Base-by-base conservation (phyloP, 2,888 invertebrate species). In the Diaperis boleti region DNA sequence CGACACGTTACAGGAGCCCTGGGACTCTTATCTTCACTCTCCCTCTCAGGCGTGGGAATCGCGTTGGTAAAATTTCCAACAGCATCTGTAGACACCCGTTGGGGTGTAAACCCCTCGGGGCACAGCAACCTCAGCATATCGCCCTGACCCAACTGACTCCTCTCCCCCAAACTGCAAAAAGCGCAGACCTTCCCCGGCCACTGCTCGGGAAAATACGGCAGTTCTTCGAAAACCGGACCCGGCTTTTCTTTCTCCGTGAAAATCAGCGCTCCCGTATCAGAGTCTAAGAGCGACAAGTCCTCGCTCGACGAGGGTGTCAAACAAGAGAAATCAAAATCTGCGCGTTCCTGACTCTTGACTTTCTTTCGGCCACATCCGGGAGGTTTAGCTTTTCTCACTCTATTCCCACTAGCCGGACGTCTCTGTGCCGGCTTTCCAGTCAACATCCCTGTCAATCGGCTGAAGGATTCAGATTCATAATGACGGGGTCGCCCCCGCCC, bases 131-230 rank as follows among this genome's bases (percentile, higher is more conserved):
- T 87, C 61, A 91, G 82, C 84, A 96, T 86, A 77, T 94, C 94
- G 1, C 96, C 96, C 81, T 97, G 97, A 0, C 97, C 97, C 37
- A 97, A 83, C 77, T 95, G 92, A 84, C 95, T 96, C 69, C 92
- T 87, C 81, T 96, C 96, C 39, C 93, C 91, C 72, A 96, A 86
- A 83, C 95, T 95, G 82, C 97, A 97, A 59, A 96, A 87, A 39
- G 92, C 91, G 81, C 96, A 96, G 5, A 91, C 86, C 85, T 95
- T 95, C 13, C 94, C 94, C 42, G 93, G 91, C 92, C 92, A 92
- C 82, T 91, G 91, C 78, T 94, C 94, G 42, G 89, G 88, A 82
- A 89, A 90, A 76, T 90, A 92, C 18, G 92, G 92, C 66, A 90
- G 87, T 78, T 92, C n/a, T n/a, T n/a, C 93, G 14, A 68, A 49